Base-by-base conservation (phyloP, 2,113 vertebrate genomes). In the Mustela nigripes region DNA sequence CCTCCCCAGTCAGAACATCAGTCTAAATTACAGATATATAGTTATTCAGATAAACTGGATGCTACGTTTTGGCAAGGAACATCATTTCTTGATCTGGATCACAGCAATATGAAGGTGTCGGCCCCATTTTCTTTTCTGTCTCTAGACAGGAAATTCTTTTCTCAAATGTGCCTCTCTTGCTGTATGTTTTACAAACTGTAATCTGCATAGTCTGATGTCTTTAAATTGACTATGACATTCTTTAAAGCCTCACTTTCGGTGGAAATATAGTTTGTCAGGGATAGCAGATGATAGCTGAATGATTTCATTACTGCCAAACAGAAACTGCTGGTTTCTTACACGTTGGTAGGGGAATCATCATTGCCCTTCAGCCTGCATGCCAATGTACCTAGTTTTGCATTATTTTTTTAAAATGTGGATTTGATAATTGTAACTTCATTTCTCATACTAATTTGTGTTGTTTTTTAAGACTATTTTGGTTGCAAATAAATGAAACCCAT, bases 211-310 rank as follows among this genome's bases (percentile, higher is more conserved):
- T 92, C 71, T 95, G 53, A 65, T 80, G 73, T 26, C 48, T 89
- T 95, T 92, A 85, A 73, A 74, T 93, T 82, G 56, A 2, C 45
- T 22, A 19, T 26, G 36, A 16, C 16, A 90, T 24, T 62, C 4
- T 39, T 83, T 90, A 36, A 95, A 93, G 31, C 14, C 16, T 95
- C 21, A 65, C 14, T 36, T 93, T 79, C 78, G 86, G 71, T 82
- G 74, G n/a, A 96, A 82, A 73, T 94, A 7, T 26, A 28, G 11
- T 65, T 14, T 82, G 9, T 36, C 76, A 93, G 19, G 31, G 14
- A 73, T 74, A 88, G 48, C 15, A 73, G 79, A 45, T 33, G 10
- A 31, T 39, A 91, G 10, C 5, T 53, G n/a, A 82, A 85, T 18
- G 45, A 19, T 86, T 96, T 69, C 91, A 10, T 84, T 89, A 62